Percentiles rank a stretch among this genome's conserved stretches.
phyloP scores from a whole-genome alignment of 2,113 vertebrate species.

The Gila orcuttii region DNA sequence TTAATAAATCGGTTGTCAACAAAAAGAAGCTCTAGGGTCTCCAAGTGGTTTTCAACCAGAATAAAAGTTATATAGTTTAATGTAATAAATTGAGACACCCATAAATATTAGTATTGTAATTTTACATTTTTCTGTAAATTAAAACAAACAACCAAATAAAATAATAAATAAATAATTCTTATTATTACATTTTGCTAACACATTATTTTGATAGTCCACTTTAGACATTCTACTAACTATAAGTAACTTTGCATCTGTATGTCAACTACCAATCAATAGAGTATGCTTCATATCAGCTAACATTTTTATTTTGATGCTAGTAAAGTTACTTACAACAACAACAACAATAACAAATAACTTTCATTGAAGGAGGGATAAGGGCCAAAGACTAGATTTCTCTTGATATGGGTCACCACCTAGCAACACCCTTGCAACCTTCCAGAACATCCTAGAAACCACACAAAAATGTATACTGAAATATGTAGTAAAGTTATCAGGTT shows the following conservation, averaged over 20 bases:
- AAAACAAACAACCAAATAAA: neutral
- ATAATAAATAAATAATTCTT: neutral
- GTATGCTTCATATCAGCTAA: too few species aligned
- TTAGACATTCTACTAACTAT: too few species aligned
- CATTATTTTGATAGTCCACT: too few species aligned
- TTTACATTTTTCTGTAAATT: neutral
- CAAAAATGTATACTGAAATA: neutral
- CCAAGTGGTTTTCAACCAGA: neutral
- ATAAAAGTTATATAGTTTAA: neutral
- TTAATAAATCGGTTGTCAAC: neutral
- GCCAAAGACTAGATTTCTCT: neutral
- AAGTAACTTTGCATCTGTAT: too few species aligned
- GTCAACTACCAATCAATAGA: too few species aligned
- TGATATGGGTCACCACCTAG: neutral
- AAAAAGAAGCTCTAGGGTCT: too few species aligned
- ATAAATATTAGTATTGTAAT: neutral
- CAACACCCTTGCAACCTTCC: neutral
- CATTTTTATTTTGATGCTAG: too few species aligned
- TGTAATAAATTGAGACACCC: neutral
- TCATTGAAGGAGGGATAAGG: neutral
- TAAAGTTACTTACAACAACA: neutral
- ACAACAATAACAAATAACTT: neutral
- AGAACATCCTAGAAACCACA: neutral
- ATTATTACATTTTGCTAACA: too few species aligned
- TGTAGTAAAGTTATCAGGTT: neutral